Percentiles rank a stretch among this genome's conserved stretches.
These are phyloP conservation scores for Rutpela maculata DNA, from an alignment of 2,888 invertebrate genomes.

Conservation along the genomic window DNA sequence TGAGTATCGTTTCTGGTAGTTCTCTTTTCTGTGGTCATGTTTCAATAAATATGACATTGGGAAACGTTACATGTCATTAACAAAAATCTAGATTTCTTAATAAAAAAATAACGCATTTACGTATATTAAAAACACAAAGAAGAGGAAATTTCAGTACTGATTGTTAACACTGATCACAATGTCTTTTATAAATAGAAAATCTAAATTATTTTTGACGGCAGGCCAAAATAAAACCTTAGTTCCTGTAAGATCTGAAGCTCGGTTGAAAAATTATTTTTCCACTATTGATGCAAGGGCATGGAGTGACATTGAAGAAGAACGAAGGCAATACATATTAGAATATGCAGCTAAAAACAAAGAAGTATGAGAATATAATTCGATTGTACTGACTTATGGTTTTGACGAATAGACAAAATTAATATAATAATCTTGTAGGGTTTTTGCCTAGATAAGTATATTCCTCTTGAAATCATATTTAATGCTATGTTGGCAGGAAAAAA, in stretches of 20 bases:
- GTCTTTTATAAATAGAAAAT: constrained; percentile 50
- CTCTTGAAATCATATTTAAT: constrained; percentile 69
- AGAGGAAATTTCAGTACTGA: neutral
- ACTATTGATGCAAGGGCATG: constrained; percentile 78
- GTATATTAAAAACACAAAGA: neutral
- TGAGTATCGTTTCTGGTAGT: too few species aligned
- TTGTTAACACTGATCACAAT: neutral
- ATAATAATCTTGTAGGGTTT: constrained; percentile 27
- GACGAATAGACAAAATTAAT: neutral
- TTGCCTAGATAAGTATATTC: constrained; percentile 67
- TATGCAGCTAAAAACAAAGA: constrained; percentile 70
- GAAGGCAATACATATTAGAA: constrained; percentile 77
- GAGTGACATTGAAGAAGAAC: constrained; percentile 77
- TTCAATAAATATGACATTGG: neutral
- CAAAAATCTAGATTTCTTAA: neutral
- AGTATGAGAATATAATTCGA: constrained; percentile 30
- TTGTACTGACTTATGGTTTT: neutral
- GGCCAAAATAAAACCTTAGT: constrained; percentile 44
- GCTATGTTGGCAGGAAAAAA: constrained; percentile 42
- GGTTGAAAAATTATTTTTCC: constrained; percentile 77
- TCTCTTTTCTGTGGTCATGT: too few species aligned
- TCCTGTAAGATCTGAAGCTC: constrained; percentile 73
- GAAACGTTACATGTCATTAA: neutral
- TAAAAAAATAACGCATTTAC: neutral
- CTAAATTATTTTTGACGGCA: constrained; percentile 46